These are phyloP conservation scores for Pavo muticus DNA, from an alignment of 2,113 vertebrate species.

Conservation along the genomic window DNA sequence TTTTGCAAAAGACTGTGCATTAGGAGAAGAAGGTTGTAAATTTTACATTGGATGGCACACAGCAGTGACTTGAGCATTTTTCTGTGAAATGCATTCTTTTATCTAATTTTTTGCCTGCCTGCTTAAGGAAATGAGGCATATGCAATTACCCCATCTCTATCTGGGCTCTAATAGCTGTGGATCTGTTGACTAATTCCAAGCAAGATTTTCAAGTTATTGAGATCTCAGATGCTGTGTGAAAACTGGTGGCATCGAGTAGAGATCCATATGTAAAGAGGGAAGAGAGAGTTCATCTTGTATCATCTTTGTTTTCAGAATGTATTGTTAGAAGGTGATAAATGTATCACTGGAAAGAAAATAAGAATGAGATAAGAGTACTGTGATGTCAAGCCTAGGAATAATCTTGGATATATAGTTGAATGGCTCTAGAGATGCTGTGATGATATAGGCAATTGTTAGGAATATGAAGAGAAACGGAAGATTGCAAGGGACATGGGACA, in stretches of 20 bases:
- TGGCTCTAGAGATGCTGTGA: background rate
- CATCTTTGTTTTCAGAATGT: background rate
- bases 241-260: background rate
- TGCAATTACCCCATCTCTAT: background rate
- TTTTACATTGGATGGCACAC: background rate
- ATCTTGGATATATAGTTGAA: background rate
- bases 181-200: background rate
- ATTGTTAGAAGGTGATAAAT: background rate
- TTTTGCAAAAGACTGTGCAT: background rate
- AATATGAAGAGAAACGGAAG: background rate
- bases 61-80: background rate
- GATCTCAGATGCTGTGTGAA: background rate
- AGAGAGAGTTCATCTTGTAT: background rate
- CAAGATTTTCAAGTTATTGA: background rate
- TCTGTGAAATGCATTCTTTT: constrained; percentile 3
- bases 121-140: constrained; percentile 11
- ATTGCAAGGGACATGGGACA: background rate
- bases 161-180: background rate
- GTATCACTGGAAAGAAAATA: background rate
- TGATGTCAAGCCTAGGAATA: background rate
- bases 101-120: background rate
- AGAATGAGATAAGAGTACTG: background rate
- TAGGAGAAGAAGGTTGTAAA: background rate
- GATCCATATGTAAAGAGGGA: background rate
- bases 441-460: background rate